Base-by-base conservation (phyloP, 2,888 invertebrate species). In the Xylota sylvarum region DNA sequence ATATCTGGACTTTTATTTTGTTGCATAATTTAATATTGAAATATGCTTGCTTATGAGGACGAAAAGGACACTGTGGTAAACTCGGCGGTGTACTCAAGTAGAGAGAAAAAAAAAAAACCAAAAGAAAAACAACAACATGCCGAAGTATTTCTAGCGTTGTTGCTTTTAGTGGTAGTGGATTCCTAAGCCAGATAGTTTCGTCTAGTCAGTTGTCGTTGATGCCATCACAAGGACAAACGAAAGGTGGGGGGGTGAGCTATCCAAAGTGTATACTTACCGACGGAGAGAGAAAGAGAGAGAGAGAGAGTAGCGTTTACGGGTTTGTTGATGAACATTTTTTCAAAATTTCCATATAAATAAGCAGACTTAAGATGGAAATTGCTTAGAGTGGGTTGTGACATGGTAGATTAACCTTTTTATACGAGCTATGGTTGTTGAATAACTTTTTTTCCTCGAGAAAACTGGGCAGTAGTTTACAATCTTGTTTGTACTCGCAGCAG, bases 21-120 rank as follows among this genome's bases (percentile, higher is more conserved):
- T 58, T 67, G 80, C 80, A 80, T 80, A 73, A 80, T 80, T 80
- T 80, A 80, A 80, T 80, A 80, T 80, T 80, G 72, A 72, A 73
- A 80, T 80, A 80, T 80, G 80, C 43, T 67, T 64, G 80, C 72
- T 80, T 80, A 80, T 73, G 73, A 73, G 73, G 58, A 73, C 73
- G 58, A 80, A 73, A 64, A 52, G 80, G 80, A 60, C 73, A 65
- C 73, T 19, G 9, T 60, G 50, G 64, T 43, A 9, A 17, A 60
- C 17, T 5, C 30, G 35, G 14, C 43, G 14, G 32, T 58, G 27
- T 35, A 9, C 14, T 30, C 12, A 10, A 27, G 4, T 14, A 52
- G n/a, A 19, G 0, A 50, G 23, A 17, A 58, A 9, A 43, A 58
- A 35, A 48, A 46, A n/a, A 62, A 43, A 14, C n/a, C 1, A 64